Conservation (phyloP, 2,888 invertebrate species). For the Strigamia crassipes region DNA sequence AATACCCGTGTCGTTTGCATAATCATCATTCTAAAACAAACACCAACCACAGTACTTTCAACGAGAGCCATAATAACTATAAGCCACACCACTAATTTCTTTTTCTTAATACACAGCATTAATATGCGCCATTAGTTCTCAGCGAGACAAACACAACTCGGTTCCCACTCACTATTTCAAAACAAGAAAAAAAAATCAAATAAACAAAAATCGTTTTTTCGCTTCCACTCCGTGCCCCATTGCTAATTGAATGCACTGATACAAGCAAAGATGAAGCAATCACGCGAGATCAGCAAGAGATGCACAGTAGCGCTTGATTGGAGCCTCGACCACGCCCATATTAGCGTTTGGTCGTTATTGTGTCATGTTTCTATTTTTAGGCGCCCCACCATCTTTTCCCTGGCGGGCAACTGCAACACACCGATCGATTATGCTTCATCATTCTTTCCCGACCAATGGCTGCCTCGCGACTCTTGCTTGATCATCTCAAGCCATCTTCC, state of each 20-base stretch:
- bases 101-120: neutral
- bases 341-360: slow-evolving; percentile 17
- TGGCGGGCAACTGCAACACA: slow-evolving; percentile 40
- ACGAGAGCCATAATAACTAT: neutral
- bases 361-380: slow-evolving; percentile 40
- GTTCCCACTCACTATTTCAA: no score
- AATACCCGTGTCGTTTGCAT: slow-evolving; percentile 1
- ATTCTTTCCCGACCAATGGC: neutral
- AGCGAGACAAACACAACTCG: neutral
- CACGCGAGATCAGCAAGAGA: slow-evolving; percentile 26
- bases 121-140: slow-evolving; percentile 10
- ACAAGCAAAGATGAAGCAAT: slow-evolving; percentile 36
- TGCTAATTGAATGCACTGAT: slow-evolving; percentile 20
- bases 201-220: neutral
- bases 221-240: neutral
- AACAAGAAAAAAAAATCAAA: no score
- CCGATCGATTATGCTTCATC: slow-evolving; percentile 41
- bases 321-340: slow-evolving; percentile 27
- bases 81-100: neutral
- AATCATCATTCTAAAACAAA: slow-evolving; percentile 27
- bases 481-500: neutral
- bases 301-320: slow-evolving; percentile 27
- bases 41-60: neutral
- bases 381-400: slow-evolving; percentile 26
- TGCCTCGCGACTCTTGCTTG: neutral